phyloP scores from a whole-genome alignment of 2,888 invertebrate genomes.

The Hypena proboscidalis region DNA sequence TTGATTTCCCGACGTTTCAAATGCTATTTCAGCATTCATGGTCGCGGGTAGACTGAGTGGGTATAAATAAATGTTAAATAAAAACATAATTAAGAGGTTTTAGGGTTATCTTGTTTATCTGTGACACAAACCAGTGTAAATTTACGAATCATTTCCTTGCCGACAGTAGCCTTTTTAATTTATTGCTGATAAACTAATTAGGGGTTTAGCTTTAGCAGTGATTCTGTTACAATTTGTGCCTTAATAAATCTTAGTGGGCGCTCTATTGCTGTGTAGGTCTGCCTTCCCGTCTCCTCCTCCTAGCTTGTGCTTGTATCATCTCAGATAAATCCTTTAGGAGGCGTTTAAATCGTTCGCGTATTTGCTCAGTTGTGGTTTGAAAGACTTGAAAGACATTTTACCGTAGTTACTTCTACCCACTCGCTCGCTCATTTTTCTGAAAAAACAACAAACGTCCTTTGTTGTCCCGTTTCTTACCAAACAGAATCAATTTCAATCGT shows the following conservation, averaged over 20 bases:
- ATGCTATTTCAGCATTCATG: background rate
- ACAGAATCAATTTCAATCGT: background rate
- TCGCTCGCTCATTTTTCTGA: slow-evolving; percentile 26
- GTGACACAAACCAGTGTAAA: slow-evolving; percentile 8
- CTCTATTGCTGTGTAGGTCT: slow-evolving; percentile 39
- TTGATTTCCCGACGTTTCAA: too few relatives aligned
- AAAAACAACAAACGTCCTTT: slow-evolving; percentile 22
- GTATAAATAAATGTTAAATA: background rate
- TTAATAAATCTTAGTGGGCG: slow-evolving; percentile 52
- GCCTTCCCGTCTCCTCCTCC: slow-evolving; percentile 36
- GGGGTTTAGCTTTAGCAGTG: slow-evolving; percentile 40
- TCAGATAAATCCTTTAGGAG: slow-evolving; percentile 48
- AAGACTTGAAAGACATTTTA: slow-evolving; percentile 36
- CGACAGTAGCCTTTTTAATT: slow-evolving; percentile 37
- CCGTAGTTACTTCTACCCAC: slow-evolving; percentile 26
- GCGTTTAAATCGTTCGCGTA: slow-evolving; percentile 44
- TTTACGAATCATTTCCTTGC: slow-evolving; percentile 15
- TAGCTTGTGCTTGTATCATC: slow-evolving; percentile 47
- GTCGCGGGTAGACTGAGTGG: too few relatives aligned
- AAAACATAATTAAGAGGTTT: slow-evolving; percentile 4
- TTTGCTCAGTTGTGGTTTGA: slow-evolving; percentile 41
- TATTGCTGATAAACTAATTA: slow-evolving; percentile 50
- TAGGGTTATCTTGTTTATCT: slow-evolving; percentile 2
- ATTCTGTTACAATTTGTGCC: slow-evolving; percentile 52
- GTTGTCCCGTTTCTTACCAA: slow-evolving; percentile 14